Evolutionary conservation across 2,797 vertebrate genomes (phyloP).

Genomic region (Enteromius treurensis): DNA sequence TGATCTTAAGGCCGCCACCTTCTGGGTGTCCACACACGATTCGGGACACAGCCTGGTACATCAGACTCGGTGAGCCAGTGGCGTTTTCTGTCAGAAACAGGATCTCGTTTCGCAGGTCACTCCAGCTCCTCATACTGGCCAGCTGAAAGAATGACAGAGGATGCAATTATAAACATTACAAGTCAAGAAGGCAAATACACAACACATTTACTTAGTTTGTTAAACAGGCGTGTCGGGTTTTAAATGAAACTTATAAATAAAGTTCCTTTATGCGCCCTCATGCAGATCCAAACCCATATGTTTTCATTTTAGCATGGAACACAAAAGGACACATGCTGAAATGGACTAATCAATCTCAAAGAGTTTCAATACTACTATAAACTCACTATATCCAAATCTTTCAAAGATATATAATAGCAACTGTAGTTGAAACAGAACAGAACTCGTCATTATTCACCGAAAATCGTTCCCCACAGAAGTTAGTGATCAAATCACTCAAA

Average conservation of each 20-base stretch:
- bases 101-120: conserved; percentile 91
- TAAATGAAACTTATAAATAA: neutral
- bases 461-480: neutral
- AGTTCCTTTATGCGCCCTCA: neutral
- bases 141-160: conserved; percentile 71
- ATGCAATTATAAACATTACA: neutral
- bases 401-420: neutral
- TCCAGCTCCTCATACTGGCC: conserved; percentile 90
- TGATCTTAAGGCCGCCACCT: conserved; percentile 93
- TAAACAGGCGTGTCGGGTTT: neutral
- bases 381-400: neutral
- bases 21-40: conserved; percentile 95
- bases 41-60: conserved; percentile 92
- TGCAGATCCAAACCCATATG: neutral
- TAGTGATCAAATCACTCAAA: neutral
- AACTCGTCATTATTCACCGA: neutral
- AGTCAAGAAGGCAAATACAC: neutral
- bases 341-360: neutral
- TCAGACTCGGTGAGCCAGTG: conserved; percentile 83
- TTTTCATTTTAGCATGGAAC: neutral
- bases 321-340: neutral
- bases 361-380: neutral
- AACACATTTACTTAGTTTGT: neutral
- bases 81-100: conserved; percentile 85
- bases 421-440: neutral